Evolutionary conservation across 53 echinoderm and acorn worm genomes (phyloP).

Genomic region (Echinometra lucunter): DNA sequence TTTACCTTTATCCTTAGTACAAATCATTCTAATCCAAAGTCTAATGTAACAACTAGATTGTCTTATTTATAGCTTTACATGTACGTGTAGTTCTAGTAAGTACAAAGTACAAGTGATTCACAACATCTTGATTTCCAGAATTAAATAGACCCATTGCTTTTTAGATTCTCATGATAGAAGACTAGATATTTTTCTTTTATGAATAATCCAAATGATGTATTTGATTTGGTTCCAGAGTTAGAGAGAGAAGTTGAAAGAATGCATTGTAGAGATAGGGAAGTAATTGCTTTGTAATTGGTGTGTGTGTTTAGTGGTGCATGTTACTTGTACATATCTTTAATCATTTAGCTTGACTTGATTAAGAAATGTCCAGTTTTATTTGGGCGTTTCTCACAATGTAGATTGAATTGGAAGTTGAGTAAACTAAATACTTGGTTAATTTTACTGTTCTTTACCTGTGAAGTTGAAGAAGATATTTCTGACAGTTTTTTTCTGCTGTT

Average conservation of each 20-base stretch:
- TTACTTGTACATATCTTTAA: background rate
- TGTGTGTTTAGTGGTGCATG: too few species aligned
- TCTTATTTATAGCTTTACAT: background rate
- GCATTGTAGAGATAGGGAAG: background rate
- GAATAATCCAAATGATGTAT: background rate
- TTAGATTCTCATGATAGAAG: background rate
- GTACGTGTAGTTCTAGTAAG: background rate
- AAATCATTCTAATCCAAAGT: background rate
- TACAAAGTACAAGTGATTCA: background rate
- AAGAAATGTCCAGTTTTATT: background rate
- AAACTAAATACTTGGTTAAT: background rate
- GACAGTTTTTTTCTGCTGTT: background rate
- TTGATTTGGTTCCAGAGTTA: background rate
- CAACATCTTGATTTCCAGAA: background rate
- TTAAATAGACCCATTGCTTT: background rate
- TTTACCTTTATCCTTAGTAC: background rate
- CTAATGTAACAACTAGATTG: background rate
- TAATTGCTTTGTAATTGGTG: background rate
- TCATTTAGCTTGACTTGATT: background rate
- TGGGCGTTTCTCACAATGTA: background rate
- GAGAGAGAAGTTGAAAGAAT: background rate
- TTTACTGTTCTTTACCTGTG: background rate
- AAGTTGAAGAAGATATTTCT: background rate
- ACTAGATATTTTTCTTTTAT: background rate
- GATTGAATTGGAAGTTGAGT: background rate